These are phyloP conservation scores for Lineus longissimus DNA, from an alignment of 1,140 invertebrate genomes.

Conservation along the genomic window DNA sequence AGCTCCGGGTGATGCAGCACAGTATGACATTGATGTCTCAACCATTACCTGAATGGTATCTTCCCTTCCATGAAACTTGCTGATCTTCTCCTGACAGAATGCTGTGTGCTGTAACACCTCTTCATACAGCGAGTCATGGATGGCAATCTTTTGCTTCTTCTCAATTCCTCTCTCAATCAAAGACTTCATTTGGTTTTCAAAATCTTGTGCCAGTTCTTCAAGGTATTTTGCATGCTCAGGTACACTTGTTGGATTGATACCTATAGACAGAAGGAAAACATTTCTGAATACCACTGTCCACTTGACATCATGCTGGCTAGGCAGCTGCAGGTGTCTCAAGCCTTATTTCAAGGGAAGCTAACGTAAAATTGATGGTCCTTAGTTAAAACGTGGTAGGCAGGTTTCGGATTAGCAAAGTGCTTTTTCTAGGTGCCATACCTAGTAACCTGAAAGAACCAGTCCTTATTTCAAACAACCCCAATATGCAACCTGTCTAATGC, in stretches of 20 bases:
- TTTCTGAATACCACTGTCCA: constrained; percentile 15
- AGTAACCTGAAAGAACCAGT: no score
- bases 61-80: constrained; percentile 27
- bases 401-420: no score
- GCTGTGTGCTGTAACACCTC: constrained; percentile 32
- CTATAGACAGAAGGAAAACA: constrained; percentile 16
- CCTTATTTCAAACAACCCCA: no score
- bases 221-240: constrained; percentile 31
- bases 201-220: constrained; percentile 25
- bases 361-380: no score
- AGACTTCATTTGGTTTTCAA: constrained; percentile 21
- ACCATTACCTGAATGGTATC: constrained; percentile 30
- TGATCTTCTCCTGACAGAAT: constrained; percentile 35
- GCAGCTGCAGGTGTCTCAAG: no score
- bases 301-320: constrained; percentile 21
- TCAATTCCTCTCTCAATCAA: constrained; percentile 28
- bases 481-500: no score
- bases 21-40: no score
- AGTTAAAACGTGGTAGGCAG: no score
- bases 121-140: constrained; percentile 16
- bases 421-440: no score
- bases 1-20: no score
- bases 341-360: no score
- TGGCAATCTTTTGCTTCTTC: constrained; percentile 11
- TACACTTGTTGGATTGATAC: constrained; percentile 27